A percentile compares a stretch with the other conserved stretches of the same genome.
Conservation (phyloP, 64 coral and sea anemone species). For the Stylophora pistillata region DNA sequence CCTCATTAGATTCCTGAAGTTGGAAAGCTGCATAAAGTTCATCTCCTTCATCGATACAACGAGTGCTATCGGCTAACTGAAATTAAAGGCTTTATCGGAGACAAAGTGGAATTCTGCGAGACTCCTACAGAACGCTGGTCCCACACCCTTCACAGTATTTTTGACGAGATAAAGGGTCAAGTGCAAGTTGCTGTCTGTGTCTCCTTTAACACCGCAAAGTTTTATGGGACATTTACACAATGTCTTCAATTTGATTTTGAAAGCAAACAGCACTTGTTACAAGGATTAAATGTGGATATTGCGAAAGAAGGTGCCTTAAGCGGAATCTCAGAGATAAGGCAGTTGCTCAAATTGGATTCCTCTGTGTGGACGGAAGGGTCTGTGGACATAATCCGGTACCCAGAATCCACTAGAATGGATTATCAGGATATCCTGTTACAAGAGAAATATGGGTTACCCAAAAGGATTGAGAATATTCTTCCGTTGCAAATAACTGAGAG, state of each 20-base stretch:
- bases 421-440: neutral
- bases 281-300: slow-evolving; percentile 73
- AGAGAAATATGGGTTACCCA: neutral
- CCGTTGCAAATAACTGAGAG: slow-evolving; percentile 24
- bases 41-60: slow-evolving; percentile 58
- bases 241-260: slow-evolving; percentile 78
- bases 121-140: neutral
- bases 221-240: slow-evolving; percentile 58
- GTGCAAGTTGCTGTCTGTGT: slow-evolving; percentile 39
- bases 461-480: slow-evolving; percentile 28
- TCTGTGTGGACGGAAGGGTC: neutral
- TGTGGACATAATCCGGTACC: neutral
- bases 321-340: neutral
- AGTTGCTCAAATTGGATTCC: neutral
- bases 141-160: slow-evolving; percentile 26
- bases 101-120: neutral
- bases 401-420: neutral
- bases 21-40: slow-evolving; percentile 33
- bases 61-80: slow-evolving; percentile 44
- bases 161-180: neutral
- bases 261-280: slow-evolving; percentile 26
- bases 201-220: slow-evolving; percentile 45
- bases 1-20: slow-evolving; percentile 34
- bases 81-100: neutral
- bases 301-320: slow-evolving; percentile 12